phyloP scores from a whole-genome alignment of 2,113 vertebrate species.

The Pagrus major region DNA sequence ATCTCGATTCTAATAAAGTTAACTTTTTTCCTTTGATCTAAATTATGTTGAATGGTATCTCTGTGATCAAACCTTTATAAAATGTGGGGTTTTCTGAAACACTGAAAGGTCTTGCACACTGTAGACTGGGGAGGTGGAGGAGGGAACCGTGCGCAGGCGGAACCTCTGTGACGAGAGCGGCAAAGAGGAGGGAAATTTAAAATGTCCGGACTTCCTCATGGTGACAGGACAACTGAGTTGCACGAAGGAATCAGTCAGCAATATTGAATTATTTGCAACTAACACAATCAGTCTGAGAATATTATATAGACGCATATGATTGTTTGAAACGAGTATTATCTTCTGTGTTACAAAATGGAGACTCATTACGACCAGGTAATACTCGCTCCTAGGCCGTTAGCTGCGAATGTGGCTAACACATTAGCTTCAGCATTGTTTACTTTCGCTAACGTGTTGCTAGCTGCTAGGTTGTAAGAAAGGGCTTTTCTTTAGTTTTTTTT shows the following conservation, averaged over 20 bases:
- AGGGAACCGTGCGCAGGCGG: slow-evolving; percentile 54
- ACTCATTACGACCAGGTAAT: slow-evolving; percentile 70
- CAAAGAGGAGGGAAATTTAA: slow-evolving; percentile 84
- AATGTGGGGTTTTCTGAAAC: not conserved
- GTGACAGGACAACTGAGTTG: not conserved
- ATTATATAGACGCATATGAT: not conserved
- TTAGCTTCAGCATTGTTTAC: slow-evolving; percentile 51
- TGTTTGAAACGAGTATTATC: not conserved
- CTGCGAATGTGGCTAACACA: slow-evolving; percentile 16
- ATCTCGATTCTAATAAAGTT: too few species aligned
- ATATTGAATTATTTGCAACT: not conserved
- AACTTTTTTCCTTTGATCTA: not conserved
- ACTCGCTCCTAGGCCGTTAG: slow-evolving; percentile 4
- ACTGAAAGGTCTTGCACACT: not conserved
- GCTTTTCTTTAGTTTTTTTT: not conserved
- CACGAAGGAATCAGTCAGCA: not conserved
- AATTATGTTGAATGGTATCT: not conserved
- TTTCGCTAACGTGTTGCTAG: not conserved
- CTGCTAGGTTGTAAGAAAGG: too few species aligned
- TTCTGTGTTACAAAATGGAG: slow-evolving; percentile 62
- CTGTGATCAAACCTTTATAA: not conserved
- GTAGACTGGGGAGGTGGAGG: not conserved
- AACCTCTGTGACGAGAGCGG: slow-evolving; percentile 58
- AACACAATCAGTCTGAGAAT: accelerated
- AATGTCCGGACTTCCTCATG: slow-evolving; percentile 49